Conservation (phyloP, 2,113 vertebrate genomes). For the Leiothrix lutea region DNA sequence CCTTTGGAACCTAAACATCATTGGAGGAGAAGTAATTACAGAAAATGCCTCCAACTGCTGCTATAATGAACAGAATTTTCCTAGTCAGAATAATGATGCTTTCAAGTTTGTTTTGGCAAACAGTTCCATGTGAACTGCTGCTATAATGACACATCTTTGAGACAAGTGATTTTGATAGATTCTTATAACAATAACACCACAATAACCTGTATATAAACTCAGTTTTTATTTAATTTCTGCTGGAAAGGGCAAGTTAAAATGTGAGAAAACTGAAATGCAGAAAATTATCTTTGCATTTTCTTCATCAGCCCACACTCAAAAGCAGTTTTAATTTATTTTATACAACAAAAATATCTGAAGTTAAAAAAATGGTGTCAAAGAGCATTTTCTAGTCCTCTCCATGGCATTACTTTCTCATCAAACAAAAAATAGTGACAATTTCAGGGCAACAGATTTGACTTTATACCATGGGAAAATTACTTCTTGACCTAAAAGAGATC, state of each 20-base stretch:
- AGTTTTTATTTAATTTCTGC: neutral
- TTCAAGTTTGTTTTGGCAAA: neutral
- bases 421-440: neutral
- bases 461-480: neutral
- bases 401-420: neutral
- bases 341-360: neutral
- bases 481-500: neutral
- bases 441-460: neutral
- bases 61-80: neutral
- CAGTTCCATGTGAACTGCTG: neutral
- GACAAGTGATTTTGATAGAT: neutral
- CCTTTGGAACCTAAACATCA: neutral
- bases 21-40: neutral
- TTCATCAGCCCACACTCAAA: neutral
- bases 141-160: neutral
- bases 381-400: neutral
- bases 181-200: neutral
- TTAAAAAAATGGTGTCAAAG: neutral
- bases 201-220: neutral
- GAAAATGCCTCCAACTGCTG: neutral
- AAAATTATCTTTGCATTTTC: neutral
- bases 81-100: neutral
- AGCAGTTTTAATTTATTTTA: neutral
- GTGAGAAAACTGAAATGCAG: neutral
- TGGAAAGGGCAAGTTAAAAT: neutral